These are phyloP conservation scores for Ailurus styani DNA, from an alignment of 2,113 vertebrate species.

Conservation along the genomic window DNA sequence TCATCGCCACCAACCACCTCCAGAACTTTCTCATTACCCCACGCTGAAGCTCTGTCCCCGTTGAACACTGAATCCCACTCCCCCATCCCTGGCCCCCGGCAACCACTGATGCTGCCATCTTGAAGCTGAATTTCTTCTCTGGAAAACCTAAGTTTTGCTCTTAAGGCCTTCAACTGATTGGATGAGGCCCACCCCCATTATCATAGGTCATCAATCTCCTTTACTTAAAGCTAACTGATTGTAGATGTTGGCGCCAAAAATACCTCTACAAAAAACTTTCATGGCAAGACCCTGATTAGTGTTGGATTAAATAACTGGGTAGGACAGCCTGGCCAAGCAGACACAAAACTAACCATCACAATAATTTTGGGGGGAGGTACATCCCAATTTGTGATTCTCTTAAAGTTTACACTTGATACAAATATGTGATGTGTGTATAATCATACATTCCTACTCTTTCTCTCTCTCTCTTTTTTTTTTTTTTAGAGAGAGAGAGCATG, in stretches of 20 bases:
- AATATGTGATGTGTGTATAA: not conserved
- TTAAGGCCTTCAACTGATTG: not conserved
- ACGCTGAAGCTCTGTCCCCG: not conserved
- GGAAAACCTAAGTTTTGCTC: not conserved
- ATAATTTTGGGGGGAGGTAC: no score
- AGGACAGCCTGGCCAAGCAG: no score
- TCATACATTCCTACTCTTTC: not conserved
- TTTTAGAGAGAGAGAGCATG: no score
- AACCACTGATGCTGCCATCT: not conserved
- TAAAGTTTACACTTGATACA: not conserved
- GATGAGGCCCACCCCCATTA: not conserved
- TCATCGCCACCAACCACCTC: not conserved
- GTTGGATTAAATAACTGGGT: not conserved
- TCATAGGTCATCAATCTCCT: no score
- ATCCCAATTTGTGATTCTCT: not conserved
- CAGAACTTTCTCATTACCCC: not conserved
- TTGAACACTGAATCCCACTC: no score
- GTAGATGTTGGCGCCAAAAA: not conserved
- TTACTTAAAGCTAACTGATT: not conserved
- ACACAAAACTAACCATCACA: not conserved
- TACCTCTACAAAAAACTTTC: not conserved
- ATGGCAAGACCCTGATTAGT: not conserved
- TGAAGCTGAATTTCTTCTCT: not conserved
- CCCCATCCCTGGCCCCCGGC: not conserved
- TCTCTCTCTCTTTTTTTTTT: no score